phyloP scores from a whole-genome alignment of 2,113 vertebrate genomes.

The Chionis minor region DNA sequence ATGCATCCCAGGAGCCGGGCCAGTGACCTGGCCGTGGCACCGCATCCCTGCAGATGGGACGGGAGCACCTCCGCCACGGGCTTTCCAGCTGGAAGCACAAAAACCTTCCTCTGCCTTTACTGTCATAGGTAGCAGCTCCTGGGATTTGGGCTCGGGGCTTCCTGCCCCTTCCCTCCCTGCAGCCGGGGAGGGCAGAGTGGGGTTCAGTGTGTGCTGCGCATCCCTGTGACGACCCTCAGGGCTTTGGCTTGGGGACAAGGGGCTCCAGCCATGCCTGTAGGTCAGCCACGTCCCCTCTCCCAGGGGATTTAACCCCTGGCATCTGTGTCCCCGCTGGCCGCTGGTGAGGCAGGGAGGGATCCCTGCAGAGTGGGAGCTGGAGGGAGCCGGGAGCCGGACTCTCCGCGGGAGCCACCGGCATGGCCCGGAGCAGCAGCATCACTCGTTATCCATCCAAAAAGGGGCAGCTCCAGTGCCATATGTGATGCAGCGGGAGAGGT shows the following conservation, averaged over 20 bases:
- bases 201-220: fast-evolving
- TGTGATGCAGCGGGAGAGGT: fast-evolving
- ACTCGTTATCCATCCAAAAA: fast-evolving
- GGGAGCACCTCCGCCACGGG: fast-evolving
- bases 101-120: neutral
- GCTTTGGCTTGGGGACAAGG: neutral
- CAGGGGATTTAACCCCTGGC: neutral
- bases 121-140: fast-evolving
- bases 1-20: neutral
- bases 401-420: fast-evolving
- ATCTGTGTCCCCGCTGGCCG: fast-evolving
- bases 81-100: neutral
- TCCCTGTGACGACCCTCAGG: fast-evolving
- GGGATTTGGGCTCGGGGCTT: neutral
- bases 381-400: fast-evolving
- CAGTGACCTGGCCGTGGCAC: neutral
- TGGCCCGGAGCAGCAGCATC: neutral
- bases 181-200: neutral
- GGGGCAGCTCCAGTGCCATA: neutral
- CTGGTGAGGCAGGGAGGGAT: neutral
- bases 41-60: neutral
- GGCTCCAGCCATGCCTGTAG: neutral
- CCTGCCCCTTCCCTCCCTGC: neutral
- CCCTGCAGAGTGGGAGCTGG: neutral
- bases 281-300: neutral